phyloP scores from a whole-genome alignment of 2,113 vertebrate genomes.

The Camelus dromedarius region DNA sequence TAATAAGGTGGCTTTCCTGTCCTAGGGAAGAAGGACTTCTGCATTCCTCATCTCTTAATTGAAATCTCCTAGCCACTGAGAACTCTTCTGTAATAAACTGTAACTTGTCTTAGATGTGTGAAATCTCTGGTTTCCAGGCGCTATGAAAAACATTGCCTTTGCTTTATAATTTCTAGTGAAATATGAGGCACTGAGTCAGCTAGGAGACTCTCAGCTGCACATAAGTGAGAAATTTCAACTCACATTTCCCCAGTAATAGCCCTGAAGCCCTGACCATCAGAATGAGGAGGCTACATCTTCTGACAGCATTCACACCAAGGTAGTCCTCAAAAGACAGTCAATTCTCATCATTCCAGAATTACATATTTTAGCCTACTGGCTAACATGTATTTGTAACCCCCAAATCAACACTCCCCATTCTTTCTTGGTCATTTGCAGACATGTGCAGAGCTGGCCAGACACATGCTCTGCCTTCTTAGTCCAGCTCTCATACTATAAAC shows the following conservation, averaged over 20 bases:
- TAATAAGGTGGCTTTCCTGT: background rate
- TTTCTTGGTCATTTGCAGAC: background rate
- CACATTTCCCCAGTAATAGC: background rate
- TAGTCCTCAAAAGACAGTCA: background rate
- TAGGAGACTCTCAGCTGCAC: background rate
- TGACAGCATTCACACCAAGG: accelerated
- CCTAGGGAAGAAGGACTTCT: background rate
- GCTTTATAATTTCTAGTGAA: background rate
- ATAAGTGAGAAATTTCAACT: background rate
- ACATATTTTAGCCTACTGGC: background rate
- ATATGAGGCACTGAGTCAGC: background rate
- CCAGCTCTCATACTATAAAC: background rate
- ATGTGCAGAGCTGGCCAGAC: accelerated
- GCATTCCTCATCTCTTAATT: background rate
- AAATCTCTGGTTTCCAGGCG: background rate
- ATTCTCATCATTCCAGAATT: background rate
- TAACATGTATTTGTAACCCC: background rate
- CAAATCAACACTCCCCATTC: accelerated
- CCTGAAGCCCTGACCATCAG: background rate
- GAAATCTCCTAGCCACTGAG: background rate
- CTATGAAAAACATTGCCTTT: background rate
- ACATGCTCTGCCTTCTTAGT: accelerated
- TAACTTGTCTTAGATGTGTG: background rate
- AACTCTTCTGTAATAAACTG: background rate
- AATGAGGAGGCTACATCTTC: background rate